Evolutionary conservation across 2,113 vertebrate genomes (phyloP).

Genomic region (Eurystomus gularis): DNA sequence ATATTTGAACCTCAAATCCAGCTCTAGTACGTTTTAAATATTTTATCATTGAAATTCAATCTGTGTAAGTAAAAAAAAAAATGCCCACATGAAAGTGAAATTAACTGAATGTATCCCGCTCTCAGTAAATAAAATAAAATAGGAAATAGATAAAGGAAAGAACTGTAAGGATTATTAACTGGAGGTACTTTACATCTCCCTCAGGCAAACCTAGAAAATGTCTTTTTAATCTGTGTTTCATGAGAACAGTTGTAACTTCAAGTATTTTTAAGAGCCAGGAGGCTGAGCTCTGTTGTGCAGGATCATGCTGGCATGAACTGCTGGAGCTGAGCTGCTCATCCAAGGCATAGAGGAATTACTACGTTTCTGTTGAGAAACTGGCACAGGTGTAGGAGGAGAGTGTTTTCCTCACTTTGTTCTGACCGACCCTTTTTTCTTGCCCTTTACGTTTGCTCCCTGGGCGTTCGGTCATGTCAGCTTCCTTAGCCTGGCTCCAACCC

Average conservation of each 20-base stretch:
- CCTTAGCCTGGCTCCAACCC: not conserved
- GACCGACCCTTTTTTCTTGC: not conserved
- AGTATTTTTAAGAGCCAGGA: not conserved
- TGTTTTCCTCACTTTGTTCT: not conserved
- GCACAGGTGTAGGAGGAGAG: not conserved
- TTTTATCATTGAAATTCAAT: slow-evolving; percentile 33
- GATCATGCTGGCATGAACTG: not conserved
- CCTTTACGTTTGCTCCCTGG: not conserved
- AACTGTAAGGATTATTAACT: not conserved
- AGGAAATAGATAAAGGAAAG: not conserved
- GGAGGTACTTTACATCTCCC: not conserved
- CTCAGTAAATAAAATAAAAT: slow-evolving; percentile 9
- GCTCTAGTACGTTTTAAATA: not conserved
- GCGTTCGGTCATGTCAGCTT: rapidly evolving
- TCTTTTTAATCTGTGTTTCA: slow-evolving; percentile 19
- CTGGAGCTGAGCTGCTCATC: not conserved
- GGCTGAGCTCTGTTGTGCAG: not conserved
- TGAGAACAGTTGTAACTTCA: not conserved
- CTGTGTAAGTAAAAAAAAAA: not conserved
- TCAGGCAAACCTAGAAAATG: not conserved
- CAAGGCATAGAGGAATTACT: not conserved
- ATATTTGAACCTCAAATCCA: slow-evolving; percentile 13
- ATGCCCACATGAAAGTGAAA: not conserved
- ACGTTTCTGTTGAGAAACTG: not conserved
- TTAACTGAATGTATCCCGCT: not conserved